Conservation (phyloP, 2,797 vertebrate species). For the Sebastes kiyomatsui region DNA sequence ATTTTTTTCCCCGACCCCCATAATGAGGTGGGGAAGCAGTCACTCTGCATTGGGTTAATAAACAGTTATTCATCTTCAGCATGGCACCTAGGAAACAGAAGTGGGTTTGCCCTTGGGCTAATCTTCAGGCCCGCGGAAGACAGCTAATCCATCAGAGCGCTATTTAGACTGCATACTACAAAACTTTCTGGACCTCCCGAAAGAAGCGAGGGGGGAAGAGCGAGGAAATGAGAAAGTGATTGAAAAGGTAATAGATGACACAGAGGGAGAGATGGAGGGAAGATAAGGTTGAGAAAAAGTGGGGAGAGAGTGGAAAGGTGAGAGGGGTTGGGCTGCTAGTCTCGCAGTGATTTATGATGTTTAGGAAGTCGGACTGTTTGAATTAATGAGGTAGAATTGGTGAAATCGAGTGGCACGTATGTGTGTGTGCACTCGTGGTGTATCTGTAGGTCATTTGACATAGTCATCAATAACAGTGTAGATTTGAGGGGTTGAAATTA, state of each 20-base stretch:
- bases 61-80: constrained; percentile 81
- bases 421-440: not conserved
- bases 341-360: constrained; percentile 78
- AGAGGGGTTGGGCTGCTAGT: constrained; percentile 56
- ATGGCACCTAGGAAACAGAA: constrained; percentile 72
- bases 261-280: constrained; percentile 56
- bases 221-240: constrained; percentile 52
- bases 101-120: constrained; percentile 79
- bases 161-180: constrained; percentile 66
- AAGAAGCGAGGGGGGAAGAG: constrained; percentile 41
- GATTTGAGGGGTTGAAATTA: constrained; percentile 57
- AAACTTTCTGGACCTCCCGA: constrained; percentile 65
- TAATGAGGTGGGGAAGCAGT: constrained; percentile 75
- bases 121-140: constrained; percentile 71
- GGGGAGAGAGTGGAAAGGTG: constrained; percentile 55
- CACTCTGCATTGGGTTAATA: constrained; percentile 76
- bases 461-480: constrained; percentile 63
- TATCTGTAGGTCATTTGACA: constrained; percentile 59
- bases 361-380: constrained; percentile 69
- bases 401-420: constrained; percentile 59
- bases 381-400: constrained; percentile 75
- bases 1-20: not conserved
- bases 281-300: constrained; percentile 54
- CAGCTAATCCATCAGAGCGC: constrained; percentile 78
- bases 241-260: constrained; percentile 60